Conservation (phyloP, 2,888 invertebrate species). For the Oscheius sp. region DNA sequence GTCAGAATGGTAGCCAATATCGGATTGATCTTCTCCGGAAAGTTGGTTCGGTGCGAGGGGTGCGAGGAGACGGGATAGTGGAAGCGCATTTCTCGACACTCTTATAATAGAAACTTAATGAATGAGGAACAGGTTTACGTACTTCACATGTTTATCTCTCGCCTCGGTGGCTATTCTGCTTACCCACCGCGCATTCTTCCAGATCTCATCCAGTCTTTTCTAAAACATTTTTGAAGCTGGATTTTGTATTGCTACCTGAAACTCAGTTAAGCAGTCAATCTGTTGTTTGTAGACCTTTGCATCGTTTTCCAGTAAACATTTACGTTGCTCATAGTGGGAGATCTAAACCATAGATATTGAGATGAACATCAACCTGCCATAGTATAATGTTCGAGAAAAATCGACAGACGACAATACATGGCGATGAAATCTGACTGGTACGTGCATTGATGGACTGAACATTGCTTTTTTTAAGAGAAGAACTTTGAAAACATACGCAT, state of each 20-base stretch:
- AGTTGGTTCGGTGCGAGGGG: constrained; percentile 19
- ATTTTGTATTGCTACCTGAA: constrained; percentile 78
- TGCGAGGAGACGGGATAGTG: constrained; percentile 69
- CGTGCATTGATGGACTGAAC: constrained; percentile 93
- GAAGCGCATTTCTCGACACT: constrained; percentile 71
- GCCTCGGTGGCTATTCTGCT: constrained; percentile 94
- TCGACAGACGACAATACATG: constrained; percentile 90
- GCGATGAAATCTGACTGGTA: constrained; percentile 91
- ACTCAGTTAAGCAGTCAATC: constrained; percentile 80
- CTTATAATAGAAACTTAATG: constrained; percentile 40
- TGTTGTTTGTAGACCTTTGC: constrained; percentile 63
- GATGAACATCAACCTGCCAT: constrained; percentile 48
- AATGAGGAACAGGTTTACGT: constrained; percentile 30
- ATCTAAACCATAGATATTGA: constrained; percentile 42
- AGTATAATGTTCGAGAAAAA: constrained; percentile 86
- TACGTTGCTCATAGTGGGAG: constrained; percentile 67
- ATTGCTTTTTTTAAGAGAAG: constrained; percentile 69
- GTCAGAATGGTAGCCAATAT: constrained; percentile 62
- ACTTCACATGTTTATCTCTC: constrained; percentile 80
- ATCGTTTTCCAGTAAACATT: constrained; percentile 66
- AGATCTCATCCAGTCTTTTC: constrained; percentile 85
- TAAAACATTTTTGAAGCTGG: not conserved
- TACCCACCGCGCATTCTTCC: constrained; percentile 95
- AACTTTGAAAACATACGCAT: constrained; percentile 74
- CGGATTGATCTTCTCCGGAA: constrained; percentile 43